Base-by-base conservation (phyloP, 1,140 invertebrate genomes). In the Cephus cinctus region DNA sequence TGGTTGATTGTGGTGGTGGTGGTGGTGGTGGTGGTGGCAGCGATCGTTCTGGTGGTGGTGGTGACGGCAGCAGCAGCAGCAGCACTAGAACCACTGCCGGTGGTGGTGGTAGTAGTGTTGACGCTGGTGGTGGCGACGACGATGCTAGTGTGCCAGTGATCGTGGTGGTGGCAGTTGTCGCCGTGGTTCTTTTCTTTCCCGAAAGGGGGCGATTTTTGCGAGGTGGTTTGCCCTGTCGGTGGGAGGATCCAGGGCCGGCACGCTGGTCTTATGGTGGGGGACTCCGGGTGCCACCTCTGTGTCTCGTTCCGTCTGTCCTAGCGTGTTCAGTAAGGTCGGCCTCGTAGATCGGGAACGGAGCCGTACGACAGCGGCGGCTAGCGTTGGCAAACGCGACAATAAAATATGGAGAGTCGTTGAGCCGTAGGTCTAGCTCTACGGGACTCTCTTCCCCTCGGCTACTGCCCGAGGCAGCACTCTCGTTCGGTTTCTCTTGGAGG, bases 161-260 rank as follows among this genome's bases (percentile, higher is more conserved):
- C n/a, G n/a, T n/a, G n/a, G n/a, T n/a, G 59, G 63, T 60, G 60
- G 66, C 63, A 62, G 63, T 69, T 63, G 65, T 71, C 68, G 63
- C 62, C 60, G 64, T 63, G 57, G 61, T 71, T 73, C 69, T 71
- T 72, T 71, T 69, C 59, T 61, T 66, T 61, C 54, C 44, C 42
- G 54, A 69, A 69, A 64, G 65, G 70, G 76, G 73, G 67, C 67
- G 74, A 80, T 80, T 81, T 81, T 81, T 80, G 78, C 77, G 72
- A 73, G 71, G 65, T 65, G 67, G 57, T 64, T 65, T 60, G 61
- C 56, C 65, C 63, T 63, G 65, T 62, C 67, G 67, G 66, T 78
- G 75, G 78, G 75, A 72, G 73, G 69, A 61, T 61, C 65, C 58
- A 55, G 46, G 25, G 4, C 19, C 12, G 6, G 16, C 18, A 12